Conservation (phyloP, 2,113 vertebrate genomes). For the Pelmatolapia mariae region DNA sequence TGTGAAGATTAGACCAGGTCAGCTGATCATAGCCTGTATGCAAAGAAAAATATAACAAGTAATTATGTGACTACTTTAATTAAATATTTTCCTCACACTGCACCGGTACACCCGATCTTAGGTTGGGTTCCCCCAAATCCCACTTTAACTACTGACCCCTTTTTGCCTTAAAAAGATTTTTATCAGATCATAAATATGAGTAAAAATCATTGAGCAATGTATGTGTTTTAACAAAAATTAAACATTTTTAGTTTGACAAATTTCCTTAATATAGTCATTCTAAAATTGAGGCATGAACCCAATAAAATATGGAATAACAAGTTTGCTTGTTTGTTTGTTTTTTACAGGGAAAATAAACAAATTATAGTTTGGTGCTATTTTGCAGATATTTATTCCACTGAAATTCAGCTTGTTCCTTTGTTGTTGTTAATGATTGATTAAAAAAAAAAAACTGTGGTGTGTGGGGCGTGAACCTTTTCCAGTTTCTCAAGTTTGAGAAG, state of each 20-base stretch:
- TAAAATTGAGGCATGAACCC: background rate
- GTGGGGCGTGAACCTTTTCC: background rate
- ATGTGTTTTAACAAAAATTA: background rate
- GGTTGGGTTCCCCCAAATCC: background rate
- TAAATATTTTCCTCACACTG: background rate
- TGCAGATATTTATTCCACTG: background rate
- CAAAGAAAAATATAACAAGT: background rate
- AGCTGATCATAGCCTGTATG: background rate
- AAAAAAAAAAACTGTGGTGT: background rate
- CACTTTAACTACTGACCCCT: background rate
- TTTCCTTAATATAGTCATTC: background rate
- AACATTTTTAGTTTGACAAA: background rate
- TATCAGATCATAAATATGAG: background rate
- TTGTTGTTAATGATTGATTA: background rate
- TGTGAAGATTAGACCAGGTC: background rate
- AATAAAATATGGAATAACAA: background rate
- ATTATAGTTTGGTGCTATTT: background rate
- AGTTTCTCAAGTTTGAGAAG: background rate
- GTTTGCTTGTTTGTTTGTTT: background rate
- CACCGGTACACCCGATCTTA: background rate
- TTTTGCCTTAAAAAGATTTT: background rate
- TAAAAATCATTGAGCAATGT: background rate
- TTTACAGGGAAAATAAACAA: background rate
- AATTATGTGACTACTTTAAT: background rate
- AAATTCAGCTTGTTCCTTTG: background rate